Conservation (phyloP, 2,797 vertebrate species). For the Bovichtus diacanthus region DNA sequence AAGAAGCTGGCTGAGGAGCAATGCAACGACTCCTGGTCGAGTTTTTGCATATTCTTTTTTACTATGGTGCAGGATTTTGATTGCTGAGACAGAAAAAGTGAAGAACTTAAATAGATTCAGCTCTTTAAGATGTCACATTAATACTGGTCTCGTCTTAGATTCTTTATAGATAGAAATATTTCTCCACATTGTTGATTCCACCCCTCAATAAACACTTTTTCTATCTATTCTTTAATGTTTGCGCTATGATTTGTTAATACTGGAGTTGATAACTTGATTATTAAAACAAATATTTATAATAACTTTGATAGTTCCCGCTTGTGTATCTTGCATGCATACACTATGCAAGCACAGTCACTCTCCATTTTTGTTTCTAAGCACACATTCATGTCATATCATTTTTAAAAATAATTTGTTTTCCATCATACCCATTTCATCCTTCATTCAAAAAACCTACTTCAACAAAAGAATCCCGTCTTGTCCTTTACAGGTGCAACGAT, state of each 20-base stretch:
- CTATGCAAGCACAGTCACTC: no score
- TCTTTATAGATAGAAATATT: background rate
- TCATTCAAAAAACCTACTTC: no score
- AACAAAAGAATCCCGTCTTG: no score
- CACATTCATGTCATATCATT: no score
- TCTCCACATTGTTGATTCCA: background rate
- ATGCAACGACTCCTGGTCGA: slow-evolving; percentile 86
- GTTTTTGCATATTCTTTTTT: slow-evolving; percentile 89
- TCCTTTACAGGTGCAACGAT: no score
- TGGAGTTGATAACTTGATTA: no score
- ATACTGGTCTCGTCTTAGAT: background rate
- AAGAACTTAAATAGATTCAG: background rate
- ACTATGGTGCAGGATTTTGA: slow-evolving; percentile 88
- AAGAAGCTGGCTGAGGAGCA: slow-evolving; percentile 86
- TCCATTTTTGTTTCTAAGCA: no score
- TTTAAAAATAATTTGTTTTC: no score
- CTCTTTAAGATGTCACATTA: background rate
- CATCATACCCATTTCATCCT: no score
- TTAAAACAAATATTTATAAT: no score
- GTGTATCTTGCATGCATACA: no score
- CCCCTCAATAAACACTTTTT: slow-evolving; percentile 5
- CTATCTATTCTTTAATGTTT: background rate
- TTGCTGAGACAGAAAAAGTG: slow-evolving; percentile 75
- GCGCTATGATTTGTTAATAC: background rate
- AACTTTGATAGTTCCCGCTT: no score